Evolutionary conservation across 2,888 invertebrate genomes (phyloP), one percentile per base, ranked within the genome.

Genomic region (Tyria jacobaeae): DNA sequence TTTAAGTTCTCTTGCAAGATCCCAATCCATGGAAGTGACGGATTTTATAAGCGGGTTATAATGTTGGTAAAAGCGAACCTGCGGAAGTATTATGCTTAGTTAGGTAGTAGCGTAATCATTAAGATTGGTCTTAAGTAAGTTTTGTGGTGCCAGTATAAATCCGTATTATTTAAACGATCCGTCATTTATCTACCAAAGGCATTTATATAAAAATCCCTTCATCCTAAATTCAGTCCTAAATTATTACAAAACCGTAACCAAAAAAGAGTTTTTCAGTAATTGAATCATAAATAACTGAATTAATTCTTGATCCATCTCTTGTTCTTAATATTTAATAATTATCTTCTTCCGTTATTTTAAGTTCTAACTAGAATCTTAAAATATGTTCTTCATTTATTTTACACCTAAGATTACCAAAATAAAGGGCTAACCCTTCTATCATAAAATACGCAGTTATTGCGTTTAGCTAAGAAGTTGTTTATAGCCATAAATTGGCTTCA

Each of bases 1-100:
- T 79, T 77, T 73, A 73, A 74, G 76, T 76, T 79, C 68, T 69
- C 67, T 65, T 68, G 48, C 63, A 66, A 64, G 62, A 74, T 68
- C 66, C 47, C 48, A 61, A 68, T 62, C 64, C 62, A 54, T 48
- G 51, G 51, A 62, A 56, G 74, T 62, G 50, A 58, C 6, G 69
- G 73, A 71, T 76, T 76, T 67, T 63, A 64, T 68, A 67, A 73
- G 67, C 73, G 67, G 68, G 75, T 76, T 71, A 60, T 60, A 48
- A 48, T 70, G 60, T 51, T 71, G 62, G 51, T 54, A 60, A 68
- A 50, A 54, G 57, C 59, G 64, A 61, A 63, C 53, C 63, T 71
- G 64, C 47, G 15, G 35, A 14, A 35, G 14, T 21, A 21, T 35
- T n/a, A 3, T 37, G 6, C 15, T 48, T 1, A 21, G 31, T 50